Evolutionary conservation across 1,140 invertebrate species (phyloP), one percentile per base, ranked within the genome.

Genomic region (Panulirus ornatus): DNA sequence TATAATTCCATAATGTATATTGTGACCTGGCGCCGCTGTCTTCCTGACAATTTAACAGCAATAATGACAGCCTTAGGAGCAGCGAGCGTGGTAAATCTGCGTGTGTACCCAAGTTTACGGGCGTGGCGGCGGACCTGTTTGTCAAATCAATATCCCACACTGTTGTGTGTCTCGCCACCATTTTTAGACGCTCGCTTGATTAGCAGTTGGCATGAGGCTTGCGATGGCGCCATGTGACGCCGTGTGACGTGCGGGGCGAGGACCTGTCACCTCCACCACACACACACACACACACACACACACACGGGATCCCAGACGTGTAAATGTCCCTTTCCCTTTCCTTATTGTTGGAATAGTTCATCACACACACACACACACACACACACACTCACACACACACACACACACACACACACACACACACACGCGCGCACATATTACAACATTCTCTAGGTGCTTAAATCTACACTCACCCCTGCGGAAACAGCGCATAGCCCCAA

Each of bases 121-220:
- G 11, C 38, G 58, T 51, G 73, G 40, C 58, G 16, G 71, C 44
- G 44, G 40, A 27, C 47, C 47, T 87, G 84, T 87, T 87, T 87
- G 84, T 78, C 84, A 87, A 78, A 87, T 87, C 84, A 87, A 87
- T 87, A 87, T 51, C 47, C 82, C 6, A 19, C 51, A 36, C 73
- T 78, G 84, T 87, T 87, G 73, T 87, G 84, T 87, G 84, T 87
- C 84, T 78, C 44, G 73, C 51, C 27, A 58, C 47, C 84, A 78
- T 87, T 87, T 87, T 87, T 84, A 87, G 84, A 87, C 84, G 73
- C 75, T 78, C 84, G 54, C 73, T 78, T 87, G 84, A 87, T 87
- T 87, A 87, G 78, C 78, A 76, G 73, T 58, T 87, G 73, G 84
- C 84, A 73, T 66, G 84, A 87, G 73, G 54, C 47, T 63, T 51